Evolutionary conservation across 1,140 invertebrate species (phyloP), one percentile per base, ranked within the genome.

Genomic region (Megalonaias nervosa): DNA sequence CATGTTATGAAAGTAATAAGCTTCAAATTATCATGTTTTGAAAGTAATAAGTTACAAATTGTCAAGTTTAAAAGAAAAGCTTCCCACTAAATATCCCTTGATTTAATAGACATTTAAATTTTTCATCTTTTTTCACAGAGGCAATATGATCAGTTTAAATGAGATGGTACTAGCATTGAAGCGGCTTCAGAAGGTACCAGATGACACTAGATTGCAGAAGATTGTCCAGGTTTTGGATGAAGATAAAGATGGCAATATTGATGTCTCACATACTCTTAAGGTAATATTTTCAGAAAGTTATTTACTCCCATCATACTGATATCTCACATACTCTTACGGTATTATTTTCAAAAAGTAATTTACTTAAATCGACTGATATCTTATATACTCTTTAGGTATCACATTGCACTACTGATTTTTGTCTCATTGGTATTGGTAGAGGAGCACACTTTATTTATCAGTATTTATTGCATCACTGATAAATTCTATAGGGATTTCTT

Each of bases 251-350:
- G 98, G 98, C 57, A 93, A 95, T 74, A 94, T 99, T 84, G 96
- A 97, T 90, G 93, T 99, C 67, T 96, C 97, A 90, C 94, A 97
- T 90, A 95, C 98, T 75, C 90, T 98, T 58, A 97, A 97, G 94
- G 97, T 98, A 92, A 89, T 86, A 9, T 58, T 58, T 19, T 58
- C 38, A n/a, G 17, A 59, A 15, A 31, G 1, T 31, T 31, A 23
- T 19, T 15, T 57, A 13, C 23, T 59, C 38, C 26, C 1, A 6
- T 23, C 16, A 59, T 67, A 2, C 19, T 67, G 57, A 17, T 55
- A 21, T n/a, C 16, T 66, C 21, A 23, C 16, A 48, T 21, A n/a
- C 2, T 21, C 55, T 48, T 4, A 16, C 5, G 5, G 31, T 23
- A 26, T 19, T 38, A 17, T 38, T 23, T 17, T 19, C 6, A 11